These are phyloP conservation scores for Porites australiensis DNA, from an alignment of 64 coral and sea anemone species.

Conservation along the genomic window DNA sequence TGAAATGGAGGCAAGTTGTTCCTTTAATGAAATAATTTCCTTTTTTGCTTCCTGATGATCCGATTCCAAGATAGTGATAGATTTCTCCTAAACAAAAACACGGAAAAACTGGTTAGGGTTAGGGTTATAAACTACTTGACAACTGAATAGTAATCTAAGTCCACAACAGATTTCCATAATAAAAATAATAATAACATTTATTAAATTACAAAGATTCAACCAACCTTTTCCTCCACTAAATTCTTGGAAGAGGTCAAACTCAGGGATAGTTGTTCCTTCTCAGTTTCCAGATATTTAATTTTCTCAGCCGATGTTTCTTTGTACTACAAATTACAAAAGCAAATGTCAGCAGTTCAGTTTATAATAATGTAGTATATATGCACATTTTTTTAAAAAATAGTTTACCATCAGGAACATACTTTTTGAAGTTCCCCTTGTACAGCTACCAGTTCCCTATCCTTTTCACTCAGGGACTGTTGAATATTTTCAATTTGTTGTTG, in stretches of 20 bases:
- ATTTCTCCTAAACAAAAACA: conserved; percentile 17
- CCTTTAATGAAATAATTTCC: conserved; percentile 34
- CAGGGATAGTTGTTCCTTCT: conserved; percentile 36
- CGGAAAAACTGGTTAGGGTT: not conserved
- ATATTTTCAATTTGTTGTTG: conserved; percentile 56
- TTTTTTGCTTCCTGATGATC: conserved; percentile 15
- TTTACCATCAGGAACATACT: not conserved
- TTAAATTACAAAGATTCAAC: not conserved
- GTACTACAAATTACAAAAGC: not conserved
- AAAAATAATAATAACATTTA: no score
- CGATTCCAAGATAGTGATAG: not conserved
- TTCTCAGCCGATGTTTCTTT: conserved; percentile 21
- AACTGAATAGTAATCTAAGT: no score
- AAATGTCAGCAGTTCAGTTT: not conserved
- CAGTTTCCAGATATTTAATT: conserved; percentile 57
- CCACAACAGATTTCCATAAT: no score
- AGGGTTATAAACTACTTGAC: no score
- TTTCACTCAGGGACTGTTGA: conserved; percentile 24
- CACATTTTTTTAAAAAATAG: not conserved
- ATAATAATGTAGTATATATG: not conserved
- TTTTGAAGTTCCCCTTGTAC: conserved; percentile 26
- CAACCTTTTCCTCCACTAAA: conserved; percentile 54
- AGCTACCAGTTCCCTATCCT: conserved; percentile 18
- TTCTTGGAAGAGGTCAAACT: conserved; percentile 34
- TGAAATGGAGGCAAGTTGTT: conserved; percentile 3